Conservation (phyloP, 2,113 vertebrate genomes). For the Sinocyclocheilus anophthalmus region DNA sequence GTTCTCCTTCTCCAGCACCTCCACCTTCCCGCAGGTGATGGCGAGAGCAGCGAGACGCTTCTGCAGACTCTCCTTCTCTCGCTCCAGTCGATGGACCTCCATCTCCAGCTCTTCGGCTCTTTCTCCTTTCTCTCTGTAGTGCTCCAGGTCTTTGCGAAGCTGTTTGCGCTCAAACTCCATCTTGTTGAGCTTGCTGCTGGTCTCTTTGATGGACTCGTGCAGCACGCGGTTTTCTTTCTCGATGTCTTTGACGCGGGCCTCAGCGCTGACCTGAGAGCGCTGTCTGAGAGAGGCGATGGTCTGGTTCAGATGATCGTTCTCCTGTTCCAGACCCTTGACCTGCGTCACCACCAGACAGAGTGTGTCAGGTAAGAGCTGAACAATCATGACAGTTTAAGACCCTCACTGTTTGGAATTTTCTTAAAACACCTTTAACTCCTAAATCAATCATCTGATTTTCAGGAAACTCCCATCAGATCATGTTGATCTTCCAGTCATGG, state of each 20-base stretch:
- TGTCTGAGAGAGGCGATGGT: conserved; percentile 89
- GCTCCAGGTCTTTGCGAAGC: conserved; percentile 89
- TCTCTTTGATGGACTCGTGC: conserved; percentile 95
- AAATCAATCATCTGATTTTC: background rate
- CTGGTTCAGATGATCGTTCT: conserved; percentile 91
- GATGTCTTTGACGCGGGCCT: conserved; percentile 93
- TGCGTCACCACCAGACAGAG: conserved; percentile 51
- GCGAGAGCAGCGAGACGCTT: conserved; percentile 89
- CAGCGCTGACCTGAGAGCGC: conserved; percentile 90
- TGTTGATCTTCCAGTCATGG: background rate
- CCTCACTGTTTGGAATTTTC: background rate
- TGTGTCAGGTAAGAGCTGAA: background rate
- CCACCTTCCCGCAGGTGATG: conserved; percentile 93
- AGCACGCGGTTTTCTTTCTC: conserved; percentile 96
- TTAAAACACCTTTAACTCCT: background rate
- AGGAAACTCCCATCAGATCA: background rate
- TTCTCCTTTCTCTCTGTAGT: conserved; percentile 91
- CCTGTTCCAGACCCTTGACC: conserved; percentile 93
- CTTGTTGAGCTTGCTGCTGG: conserved; percentile 91
- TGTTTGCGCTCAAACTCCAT: conserved; percentile 93
- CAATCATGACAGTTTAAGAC: background rate
- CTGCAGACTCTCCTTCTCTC: conserved; percentile 91
- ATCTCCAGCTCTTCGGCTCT: conserved; percentile 89
- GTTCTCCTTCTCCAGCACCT: conserved; percentile 91
- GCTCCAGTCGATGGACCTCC: conserved; percentile 83